These are phyloP conservation scores for Listrodromus nycthemerus DNA, from an alignment of 2,888 invertebrate species.

Conservation along the genomic window DNA sequence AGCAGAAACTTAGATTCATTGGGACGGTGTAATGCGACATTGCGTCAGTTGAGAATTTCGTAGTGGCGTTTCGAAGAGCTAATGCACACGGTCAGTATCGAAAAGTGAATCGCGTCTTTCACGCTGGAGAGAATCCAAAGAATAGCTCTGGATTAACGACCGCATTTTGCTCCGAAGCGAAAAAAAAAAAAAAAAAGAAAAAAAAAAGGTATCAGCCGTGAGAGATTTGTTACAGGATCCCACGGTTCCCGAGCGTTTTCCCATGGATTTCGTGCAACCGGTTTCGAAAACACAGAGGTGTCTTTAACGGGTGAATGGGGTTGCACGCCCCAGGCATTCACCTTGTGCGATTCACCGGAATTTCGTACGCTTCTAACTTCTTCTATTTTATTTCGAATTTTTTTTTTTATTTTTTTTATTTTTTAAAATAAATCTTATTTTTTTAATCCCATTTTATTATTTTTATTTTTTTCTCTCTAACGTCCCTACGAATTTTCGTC, in stretches of 20 bases:
- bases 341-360: slow-evolving; percentile 72
- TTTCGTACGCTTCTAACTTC: slow-evolving; percentile 52
- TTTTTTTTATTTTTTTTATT: too few relatives aligned
- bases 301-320: slow-evolving; percentile 76
- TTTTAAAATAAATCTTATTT: too few relatives aligned
- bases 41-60: neutral
- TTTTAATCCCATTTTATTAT: neutral
- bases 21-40: neutral
- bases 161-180: slow-evolving; percentile 43
- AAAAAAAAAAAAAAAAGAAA: neutral
- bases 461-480: neutral
- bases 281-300: slow-evolving; percentile 76
- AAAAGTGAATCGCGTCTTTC: slow-evolving; percentile 11
- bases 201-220: slow-evolving; percentile 59
- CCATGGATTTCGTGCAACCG: slow-evolving; percentile 78
- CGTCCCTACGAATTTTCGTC: slow-evolving; percentile 41
- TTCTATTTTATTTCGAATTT: slow-evolving; percentile 13
- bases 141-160: slow-evolving; percentile 41
- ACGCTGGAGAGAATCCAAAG: slow-evolving; percentile 34
- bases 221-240: slow-evolving; percentile 70
- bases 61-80: neutral
- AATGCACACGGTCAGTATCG: neutral
- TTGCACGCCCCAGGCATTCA: slow-evolving; percentile 73
- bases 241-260: slow-evolving; percentile 77
- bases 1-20: neutral